Percentiles rank a stretch among this genome's conserved stretches.
These are phyloP conservation scores for Sebastes itinus DNA, from an alignment of 2,797 vertebrate species.

Conservation along the genomic window DNA sequence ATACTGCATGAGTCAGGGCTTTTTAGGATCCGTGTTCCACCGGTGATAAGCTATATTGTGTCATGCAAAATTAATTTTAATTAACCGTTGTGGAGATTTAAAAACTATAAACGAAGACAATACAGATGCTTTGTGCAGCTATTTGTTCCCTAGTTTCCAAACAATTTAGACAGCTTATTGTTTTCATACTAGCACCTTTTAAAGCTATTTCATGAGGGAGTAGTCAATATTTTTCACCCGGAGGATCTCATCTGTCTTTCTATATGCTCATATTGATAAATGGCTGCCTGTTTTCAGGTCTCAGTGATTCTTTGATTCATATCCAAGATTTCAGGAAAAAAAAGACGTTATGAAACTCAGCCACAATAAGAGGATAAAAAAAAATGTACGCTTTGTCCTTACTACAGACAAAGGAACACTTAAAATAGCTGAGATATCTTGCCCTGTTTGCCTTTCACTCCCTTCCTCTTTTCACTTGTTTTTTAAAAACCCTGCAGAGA, in stretches of 20 bases:
- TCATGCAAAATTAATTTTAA: constrained; percentile 29
- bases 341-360: neutral
- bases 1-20: constrained; percentile 41
- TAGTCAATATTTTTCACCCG: constrained; percentile 27
- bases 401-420: constrained; percentile 2
- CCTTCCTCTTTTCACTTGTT: constrained; percentile 37
- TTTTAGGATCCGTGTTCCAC: constrained; percentile 14
- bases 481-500: constrained; percentile 52
- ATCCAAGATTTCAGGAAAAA: neutral
- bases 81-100: neutral
- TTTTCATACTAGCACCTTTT: constrained; percentile 12
- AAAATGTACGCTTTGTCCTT: neutral
- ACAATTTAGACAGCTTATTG: neutral
- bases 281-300: constrained; percentile 39
- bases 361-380: too few species aligned
- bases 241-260: constrained; percentile 2
- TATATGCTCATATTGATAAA: constrained; percentile 33
- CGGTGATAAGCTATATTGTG: constrained; percentile 5
- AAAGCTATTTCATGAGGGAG: constrained; percentile 2
- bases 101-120: neutral
- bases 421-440: constrained; percentile 14
- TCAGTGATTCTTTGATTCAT: neutral
- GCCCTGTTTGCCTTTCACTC: neutral
- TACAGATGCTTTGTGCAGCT: neutral
- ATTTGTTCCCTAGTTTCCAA: neutral